These are phyloP conservation scores for Diachasmimorpha longicaudata DNA, from an alignment of 1,140 invertebrate species.

Conservation along the genomic window DNA sequence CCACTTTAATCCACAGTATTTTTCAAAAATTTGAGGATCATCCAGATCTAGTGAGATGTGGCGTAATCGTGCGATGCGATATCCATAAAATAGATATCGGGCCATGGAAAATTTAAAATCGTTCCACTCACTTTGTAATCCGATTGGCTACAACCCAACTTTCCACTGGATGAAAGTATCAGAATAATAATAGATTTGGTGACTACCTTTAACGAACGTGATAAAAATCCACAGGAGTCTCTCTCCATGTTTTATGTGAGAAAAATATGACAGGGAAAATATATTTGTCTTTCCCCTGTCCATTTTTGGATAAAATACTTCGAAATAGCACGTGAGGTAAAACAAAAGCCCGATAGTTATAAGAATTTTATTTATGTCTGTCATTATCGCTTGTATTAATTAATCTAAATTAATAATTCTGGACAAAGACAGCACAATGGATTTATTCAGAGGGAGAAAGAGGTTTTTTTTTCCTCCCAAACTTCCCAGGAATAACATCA, in stretches of 20 bases:
- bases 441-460: no score
- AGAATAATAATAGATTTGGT: neutral
- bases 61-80: neutral
- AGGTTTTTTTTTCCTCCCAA: no score
- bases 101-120: neutral
- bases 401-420: no score
- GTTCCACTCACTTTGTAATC: neutral
- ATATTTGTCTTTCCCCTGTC: no score
- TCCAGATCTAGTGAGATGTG: neutral
- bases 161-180: neutral
- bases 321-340: no score
- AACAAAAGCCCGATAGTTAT: no score
- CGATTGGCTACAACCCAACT: neutral
- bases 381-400: no score
- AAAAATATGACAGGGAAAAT: neutral
- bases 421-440: no score
- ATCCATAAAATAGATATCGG: neutral
- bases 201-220: neutral
- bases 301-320: no score
- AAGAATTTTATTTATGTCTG: no score
- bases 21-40: neutral
- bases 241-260: neutral
- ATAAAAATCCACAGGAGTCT: neutral
- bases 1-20: no score
- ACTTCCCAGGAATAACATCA: no score